These are phyloP conservation scores for Chymomyza fuscimana DNA, from an alignment of 2,888 invertebrate genomes.

Conservation along the genomic window DNA sequence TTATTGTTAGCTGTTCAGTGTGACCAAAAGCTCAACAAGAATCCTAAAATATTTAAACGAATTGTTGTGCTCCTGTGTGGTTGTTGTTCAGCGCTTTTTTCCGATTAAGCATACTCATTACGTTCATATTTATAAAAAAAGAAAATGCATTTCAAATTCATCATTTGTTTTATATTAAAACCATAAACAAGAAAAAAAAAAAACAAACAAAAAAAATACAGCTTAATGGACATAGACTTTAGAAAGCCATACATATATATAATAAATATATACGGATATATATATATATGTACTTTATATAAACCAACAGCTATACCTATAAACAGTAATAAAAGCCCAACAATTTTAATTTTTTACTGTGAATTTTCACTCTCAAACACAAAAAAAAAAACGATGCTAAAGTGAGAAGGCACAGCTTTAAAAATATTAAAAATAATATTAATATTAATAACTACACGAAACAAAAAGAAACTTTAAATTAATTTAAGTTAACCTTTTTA, in stretches of 20 bases:
- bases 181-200: conserved; percentile 40
- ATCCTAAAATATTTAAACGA: not conserved
- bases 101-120: not conserved
- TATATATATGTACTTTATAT: conserved; percentile 2
- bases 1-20: too few relatives aligned
- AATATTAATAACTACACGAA: not conserved
- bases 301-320: not conserved
- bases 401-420: conserved; percentile 1
- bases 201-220: conserved; percentile 28
- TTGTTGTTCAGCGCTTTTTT: not conserved
- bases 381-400: not conserved
- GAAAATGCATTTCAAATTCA: conserved; percentile 27
- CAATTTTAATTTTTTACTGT: conserved; percentile 25
- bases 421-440: not conserved
- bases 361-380: not conserved
- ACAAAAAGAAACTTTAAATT: not conserved
- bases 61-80: not conserved
- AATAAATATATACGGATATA: conserved; percentile 32
- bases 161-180: conserved; percentile 69
- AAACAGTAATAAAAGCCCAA: not conserved
- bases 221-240: conserved; percentile 24
- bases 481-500: conserved; percentile 26
- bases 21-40: not conserved
- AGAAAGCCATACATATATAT: conserved; percentile 19
- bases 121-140: not conserved